phyloP scores from a whole-genome alignment of 2,888 invertebrate genomes.

The Tiliacea aurago region DNA sequence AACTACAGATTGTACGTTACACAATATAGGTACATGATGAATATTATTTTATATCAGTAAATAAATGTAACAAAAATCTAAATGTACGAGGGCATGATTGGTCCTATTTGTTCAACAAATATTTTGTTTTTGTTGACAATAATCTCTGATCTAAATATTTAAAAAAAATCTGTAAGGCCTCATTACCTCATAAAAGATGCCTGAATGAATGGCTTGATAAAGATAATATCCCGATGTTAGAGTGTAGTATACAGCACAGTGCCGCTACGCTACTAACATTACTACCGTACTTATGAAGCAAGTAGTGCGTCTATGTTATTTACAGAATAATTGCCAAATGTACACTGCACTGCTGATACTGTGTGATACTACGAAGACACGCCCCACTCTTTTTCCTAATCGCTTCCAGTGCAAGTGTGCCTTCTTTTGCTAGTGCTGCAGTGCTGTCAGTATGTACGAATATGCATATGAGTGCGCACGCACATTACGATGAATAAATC shows the following conservation, averaged over 20 bases:
- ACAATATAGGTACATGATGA: constrained; percentile 45
- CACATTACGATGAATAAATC: too few relatives aligned
- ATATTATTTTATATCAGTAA: constrained; percentile 40
- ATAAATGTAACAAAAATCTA: constrained; percentile 25
- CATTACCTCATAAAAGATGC: constrained; percentile 30
- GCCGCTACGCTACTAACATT: constrained; percentile 30
- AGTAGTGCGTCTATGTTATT: constrained; percentile 22
- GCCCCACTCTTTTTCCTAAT: too few relatives aligned
- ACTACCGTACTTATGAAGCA: constrained; percentile 31
- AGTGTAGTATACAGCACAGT: constrained; percentile 33
- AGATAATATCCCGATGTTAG: constrained; percentile 58
- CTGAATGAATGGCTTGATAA: constrained; percentile 9
- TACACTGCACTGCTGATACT: not conserved
- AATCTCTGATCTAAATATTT: constrained; percentile 39
- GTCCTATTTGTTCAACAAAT: constrained; percentile 52
- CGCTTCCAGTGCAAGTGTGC: too few relatives aligned
- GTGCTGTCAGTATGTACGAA: too few relatives aligned
- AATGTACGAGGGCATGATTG: constrained; percentile 50
- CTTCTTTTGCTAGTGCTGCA: too few relatives aligned
- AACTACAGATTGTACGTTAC: constrained; percentile 60
- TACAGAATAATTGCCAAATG: constrained; percentile 21
- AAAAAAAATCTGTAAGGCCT: constrained; percentile 40
- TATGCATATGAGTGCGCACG: too few relatives aligned
- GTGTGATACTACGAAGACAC: too few relatives aligned
- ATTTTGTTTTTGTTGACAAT: constrained; percentile 45